Conservation (phyloP, 2,888 invertebrate species). For the Protodeltote pygarga region DNA sequence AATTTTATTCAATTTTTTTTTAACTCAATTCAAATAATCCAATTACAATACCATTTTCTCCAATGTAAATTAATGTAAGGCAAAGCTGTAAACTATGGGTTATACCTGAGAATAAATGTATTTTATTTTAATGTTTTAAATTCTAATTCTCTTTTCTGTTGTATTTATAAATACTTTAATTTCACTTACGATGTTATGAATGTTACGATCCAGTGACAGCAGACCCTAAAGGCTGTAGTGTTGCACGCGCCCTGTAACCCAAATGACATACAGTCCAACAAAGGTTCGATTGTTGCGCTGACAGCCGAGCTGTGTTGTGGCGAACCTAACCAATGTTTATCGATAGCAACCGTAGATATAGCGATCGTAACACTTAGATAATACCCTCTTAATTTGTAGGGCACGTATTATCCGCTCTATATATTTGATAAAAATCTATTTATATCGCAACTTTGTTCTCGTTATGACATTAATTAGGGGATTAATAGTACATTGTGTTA, state of each 20-base stretch:
- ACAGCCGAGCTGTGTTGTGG: constrained; percentile 47
- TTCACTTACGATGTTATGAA: too few relatives aligned
- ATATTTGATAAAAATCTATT: constrained; percentile 43
- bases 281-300: constrained; percentile 55
- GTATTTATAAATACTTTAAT: too few relatives aligned
- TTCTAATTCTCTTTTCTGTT: too few relatives aligned
- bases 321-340: constrained; percentile 57
- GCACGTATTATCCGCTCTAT: constrained; percentile 31
- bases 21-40: too few relatives aligned
- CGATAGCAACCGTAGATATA: constrained; percentile 48
- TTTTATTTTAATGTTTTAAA: too few relatives aligned
- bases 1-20: too few relatives aligned
- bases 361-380: constrained; percentile 66
- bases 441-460: constrained; percentile 10
- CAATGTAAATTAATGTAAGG: too few relatives aligned
- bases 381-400: constrained; percentile 54
- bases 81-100: too few relatives aligned
- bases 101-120: too few relatives aligned
- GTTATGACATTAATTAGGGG: not conserved
- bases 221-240: constrained; percentile 29
- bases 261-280: constrained; percentile 32
- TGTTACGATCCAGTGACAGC: constrained; percentile 3
- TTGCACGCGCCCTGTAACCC: too few relatives aligned
- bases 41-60: too few relatives aligned
- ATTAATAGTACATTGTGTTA: too few relatives aligned